Conservation (phyloP, 2,888 invertebrate genomes). For the Cantharis nigra region DNA sequence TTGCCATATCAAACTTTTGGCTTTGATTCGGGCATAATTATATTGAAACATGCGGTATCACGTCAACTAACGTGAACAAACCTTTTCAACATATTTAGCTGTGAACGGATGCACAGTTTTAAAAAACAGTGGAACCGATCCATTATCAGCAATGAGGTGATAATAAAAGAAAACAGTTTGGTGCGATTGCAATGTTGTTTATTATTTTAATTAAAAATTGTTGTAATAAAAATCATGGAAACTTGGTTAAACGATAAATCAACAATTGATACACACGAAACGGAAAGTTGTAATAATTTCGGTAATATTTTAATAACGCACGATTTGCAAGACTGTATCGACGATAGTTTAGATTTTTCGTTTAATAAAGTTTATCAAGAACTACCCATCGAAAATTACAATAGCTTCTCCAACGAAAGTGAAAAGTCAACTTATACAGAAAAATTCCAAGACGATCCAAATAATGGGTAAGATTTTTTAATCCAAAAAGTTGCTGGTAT, state of each 20-base stretch:
- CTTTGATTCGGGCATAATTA: background rate
- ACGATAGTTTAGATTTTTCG: constrained; percentile 50
- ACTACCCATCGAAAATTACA: constrained; percentile 52
- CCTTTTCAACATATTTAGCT: background rate
- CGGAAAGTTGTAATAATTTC: constrained; percentile 41
- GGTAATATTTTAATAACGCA: constrained; percentile 58
- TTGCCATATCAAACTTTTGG: too few species aligned
- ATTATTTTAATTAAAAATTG: background rate
- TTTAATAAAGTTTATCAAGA: constrained; percentile 60
- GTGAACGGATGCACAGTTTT: background rate
- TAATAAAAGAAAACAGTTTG: background rate
- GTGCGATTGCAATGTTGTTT: background rate
- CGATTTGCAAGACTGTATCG: constrained; percentile 61
- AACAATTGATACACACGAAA: background rate
- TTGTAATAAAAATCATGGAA: constrained; percentile 32
- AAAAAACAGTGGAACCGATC: background rate
- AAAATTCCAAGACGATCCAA: constrained; percentile 55
- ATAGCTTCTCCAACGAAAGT: constrained; percentile 40
- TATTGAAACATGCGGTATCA: background rate
- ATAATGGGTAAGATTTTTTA: constrained; percentile 55
- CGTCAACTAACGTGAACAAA: background rate
- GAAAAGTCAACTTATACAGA: constrained; percentile 51
- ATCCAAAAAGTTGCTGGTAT: background rate
- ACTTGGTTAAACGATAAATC: constrained; percentile 31
- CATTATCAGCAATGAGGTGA: background rate